Evolutionary conservation across 2,888 invertebrate genomes (phyloP), one percentile per base, ranked within the genome.

Genomic region (Rugalucina vietnamica): DNA sequence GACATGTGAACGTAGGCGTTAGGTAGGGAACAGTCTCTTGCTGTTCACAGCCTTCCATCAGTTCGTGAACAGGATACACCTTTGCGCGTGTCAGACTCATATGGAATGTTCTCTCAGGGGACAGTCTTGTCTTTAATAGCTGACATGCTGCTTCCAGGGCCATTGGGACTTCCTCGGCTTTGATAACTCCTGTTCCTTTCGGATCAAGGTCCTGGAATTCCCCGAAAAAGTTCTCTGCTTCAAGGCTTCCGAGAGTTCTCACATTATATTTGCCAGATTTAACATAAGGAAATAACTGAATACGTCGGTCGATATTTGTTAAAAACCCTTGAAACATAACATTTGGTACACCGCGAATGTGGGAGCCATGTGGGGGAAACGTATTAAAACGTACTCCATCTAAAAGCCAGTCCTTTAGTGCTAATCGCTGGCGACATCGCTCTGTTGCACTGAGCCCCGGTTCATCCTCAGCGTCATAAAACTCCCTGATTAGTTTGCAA

Each of bases 291-390:
- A 73, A 83, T 18, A 85, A 21, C 49, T 85, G 85, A 24, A 85
- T 43, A n/a, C 82, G 70, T 24, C 85, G 29, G 18, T 85, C 82
- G 24, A 82, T 85, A 60, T 83, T 80, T 37, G 80, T 80, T 36
- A 85, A 27, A n/a, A 78, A 82, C 4, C 83, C 86, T 79, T 83
- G 75, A 65, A 75, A 83, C 83, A 83, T 78, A 18, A 86, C 65
- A 72, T 76, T 65, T 34, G 85, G 80, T 14, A 82, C 39, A 2
- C 81, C 86, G 29, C 21, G 74, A 14, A 86, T 81, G 69, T 86
- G 74, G 2, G 78, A 76, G 10, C 81, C 83, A 76, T 74, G 54
- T 12, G 78, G 82, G 21, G 85, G 85, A 77, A 86, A 86, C 10
- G 37, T 21, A 69, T 57, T 24, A 39, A 85, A 82, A 36, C 77